Evolutionary conservation across 2,888 invertebrate genomes (phyloP).

Genomic region (Tipula helvola): DNA sequence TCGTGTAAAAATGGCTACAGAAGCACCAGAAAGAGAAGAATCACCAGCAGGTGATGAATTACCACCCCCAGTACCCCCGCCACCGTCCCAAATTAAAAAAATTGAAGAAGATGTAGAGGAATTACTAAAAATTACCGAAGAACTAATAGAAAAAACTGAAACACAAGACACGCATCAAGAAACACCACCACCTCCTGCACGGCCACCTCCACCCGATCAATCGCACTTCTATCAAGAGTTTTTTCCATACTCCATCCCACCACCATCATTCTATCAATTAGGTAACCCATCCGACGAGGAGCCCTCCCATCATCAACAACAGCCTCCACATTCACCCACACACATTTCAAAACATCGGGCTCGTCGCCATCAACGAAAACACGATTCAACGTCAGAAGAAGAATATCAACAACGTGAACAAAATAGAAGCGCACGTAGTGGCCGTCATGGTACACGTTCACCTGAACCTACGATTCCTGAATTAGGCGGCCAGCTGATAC

Average conservation of each 20-base stretch:
- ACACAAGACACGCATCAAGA: conserved; percentile 29
- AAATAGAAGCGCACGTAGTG: conserved; percentile 35
- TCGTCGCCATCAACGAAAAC: conserved; percentile 39
- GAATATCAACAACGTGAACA: conserved; percentile 33
- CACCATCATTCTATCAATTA: conserved; percentile 38
- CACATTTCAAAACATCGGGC: conserved; percentile 34
- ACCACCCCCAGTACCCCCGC: not conserved
- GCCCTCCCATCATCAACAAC: conserved; percentile 29
- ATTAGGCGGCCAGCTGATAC: conserved; percentile 54
- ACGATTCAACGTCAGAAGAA: conserved; percentile 42
- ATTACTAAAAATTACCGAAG: conserved; percentile 5
- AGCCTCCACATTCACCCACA: conserved; percentile 20
- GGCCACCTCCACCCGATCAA: conserved; percentile 40
- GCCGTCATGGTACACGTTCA: conserved; percentile 29
- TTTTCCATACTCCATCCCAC: conserved; percentile 41
- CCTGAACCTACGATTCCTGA: conserved; percentile 56
- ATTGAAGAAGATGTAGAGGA: conserved; percentile 19
- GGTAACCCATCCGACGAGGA: conserved; percentile 33
- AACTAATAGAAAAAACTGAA: conserved; percentile 15
- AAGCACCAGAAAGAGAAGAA: not conserved
- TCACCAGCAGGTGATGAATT: not conserved
- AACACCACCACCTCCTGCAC: conserved; percentile 29
- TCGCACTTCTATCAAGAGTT: conserved; percentile 36
- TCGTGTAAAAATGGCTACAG: not conserved
- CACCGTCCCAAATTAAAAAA: conserved; percentile 18